Evolutionary conservation across 2,797 vertebrate species (phyloP).

Genomic region (Gallinago nigripennis): DNA sequence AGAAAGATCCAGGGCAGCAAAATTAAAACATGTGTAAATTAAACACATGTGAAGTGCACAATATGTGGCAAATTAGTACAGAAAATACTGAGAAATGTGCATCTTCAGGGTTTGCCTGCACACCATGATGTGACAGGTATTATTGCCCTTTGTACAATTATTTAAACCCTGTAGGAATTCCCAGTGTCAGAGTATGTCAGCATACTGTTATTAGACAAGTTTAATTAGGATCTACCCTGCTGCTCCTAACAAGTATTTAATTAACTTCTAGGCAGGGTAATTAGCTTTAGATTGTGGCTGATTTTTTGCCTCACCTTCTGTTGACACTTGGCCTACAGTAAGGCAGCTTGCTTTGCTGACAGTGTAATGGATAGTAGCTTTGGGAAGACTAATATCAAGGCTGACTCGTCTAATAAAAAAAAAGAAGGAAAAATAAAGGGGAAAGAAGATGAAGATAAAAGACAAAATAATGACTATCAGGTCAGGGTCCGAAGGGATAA

Average conservation of each 20-base stretch:
- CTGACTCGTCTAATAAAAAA: constrained; percentile 88
- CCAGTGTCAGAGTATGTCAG: constrained; percentile 84
- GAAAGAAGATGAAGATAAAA: constrained; percentile 84
- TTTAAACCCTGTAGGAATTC: constrained; percentile 80
- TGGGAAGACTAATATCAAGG: constrained; percentile 86
- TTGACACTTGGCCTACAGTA: constrained; percentile 80
- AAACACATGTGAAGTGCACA: constrained; percentile 70
- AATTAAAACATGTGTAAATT: constrained; percentile 75
- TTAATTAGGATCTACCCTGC: constrained; percentile 90
- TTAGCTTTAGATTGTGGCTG: constrained; percentile 86
- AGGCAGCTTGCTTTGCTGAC: constrained; percentile 77
- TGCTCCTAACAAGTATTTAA: constrained; percentile 90
- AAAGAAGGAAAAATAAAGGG: constrained; percentile 79
- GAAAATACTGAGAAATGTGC: constrained; percentile 68
- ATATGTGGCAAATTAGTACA: constrained; percentile 75
- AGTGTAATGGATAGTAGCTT: constrained; percentile 93
- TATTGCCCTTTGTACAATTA: constrained; percentile 79
- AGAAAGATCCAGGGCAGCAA: constrained; percentile 50
- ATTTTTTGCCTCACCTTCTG: constrained; percentile 87
- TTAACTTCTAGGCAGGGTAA: constrained; percentile 89
- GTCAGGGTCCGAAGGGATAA: constrained; percentile 83
- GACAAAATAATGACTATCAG: constrained; percentile 86
- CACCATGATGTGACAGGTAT: constrained; percentile 78
- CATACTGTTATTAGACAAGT: constrained; percentile 87
- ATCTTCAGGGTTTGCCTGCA: constrained; percentile 63